phyloP scores from a whole-genome alignment of 2,888 invertebrate species.

The Drosophila niveifrons region DNA sequence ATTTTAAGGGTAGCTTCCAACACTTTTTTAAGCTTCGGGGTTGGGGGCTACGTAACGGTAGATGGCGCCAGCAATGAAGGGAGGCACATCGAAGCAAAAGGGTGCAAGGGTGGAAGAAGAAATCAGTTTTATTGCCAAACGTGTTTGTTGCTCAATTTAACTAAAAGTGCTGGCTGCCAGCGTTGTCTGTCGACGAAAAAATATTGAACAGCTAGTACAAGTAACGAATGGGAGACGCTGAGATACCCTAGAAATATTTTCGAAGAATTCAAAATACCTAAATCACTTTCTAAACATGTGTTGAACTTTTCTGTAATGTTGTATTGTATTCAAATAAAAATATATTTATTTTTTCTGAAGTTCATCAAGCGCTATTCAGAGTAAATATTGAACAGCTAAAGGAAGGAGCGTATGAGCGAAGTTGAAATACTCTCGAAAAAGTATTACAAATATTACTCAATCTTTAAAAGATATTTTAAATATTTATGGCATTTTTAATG shows the following conservation, averaged over 20 bases:
- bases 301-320: too few species aligned
- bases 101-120: slow-evolving; percentile 37
- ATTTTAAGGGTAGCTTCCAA: slow-evolving; percentile 14
- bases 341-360: too few species aligned
- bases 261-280: too few species aligned
- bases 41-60: slow-evolving; percentile 7
- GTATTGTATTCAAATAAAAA: too few species aligned
- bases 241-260: slow-evolving; percentile 4
- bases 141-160: slow-evolving; percentile 83
- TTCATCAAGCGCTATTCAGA: too few species aligned
- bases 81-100: not conserved
- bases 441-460: too few species aligned
- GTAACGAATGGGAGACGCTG: fast-evolving
- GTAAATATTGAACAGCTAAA: too few species aligned
- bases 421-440: too few species aligned
- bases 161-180: slow-evolving; percentile 77
- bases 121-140: slow-evolving; percentile 81
- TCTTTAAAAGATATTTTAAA: too few species aligned
- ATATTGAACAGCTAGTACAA: slow-evolving; percentile 15
- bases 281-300: too few species aligned
- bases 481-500: too few species aligned
- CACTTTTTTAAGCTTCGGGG: slow-evolving; percentile 12
- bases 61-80: slow-evolving; percentile 3
- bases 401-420: too few species aligned
- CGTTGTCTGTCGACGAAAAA: slow-evolving; percentile 52